Base-by-base conservation (phyloP, 2,113 vertebrate species). In the Lepus timidus region DNA sequence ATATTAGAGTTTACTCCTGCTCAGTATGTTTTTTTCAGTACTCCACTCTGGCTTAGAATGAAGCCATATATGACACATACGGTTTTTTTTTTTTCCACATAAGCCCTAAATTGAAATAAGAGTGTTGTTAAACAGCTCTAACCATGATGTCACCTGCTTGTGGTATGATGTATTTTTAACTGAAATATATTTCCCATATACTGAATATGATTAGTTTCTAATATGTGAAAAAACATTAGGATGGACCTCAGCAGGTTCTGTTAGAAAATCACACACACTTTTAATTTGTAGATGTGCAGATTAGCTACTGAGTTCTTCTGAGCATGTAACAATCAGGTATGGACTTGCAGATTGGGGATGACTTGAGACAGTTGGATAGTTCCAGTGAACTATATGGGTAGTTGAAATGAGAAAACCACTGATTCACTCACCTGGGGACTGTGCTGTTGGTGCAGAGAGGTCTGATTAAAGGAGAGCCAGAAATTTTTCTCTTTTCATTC, bases 91-190 rank as follows among this genome's bases (percentile, higher is more conserved):
- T 58, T 62, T 31, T 58, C 55, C 55, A 17, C 14, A 52, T 2
- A 91, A 85, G 17, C 27, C 6, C 27, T n/a, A 55, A 73, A 49
- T 44, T 49, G 9, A 91, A 81, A 85, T 71, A 67, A 80, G 73
- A 92, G 52, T 91, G 33, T 75, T 92, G 36, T 36, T 78, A 80
- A 95, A 68, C 9, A 88, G 6, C 78, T 92, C 14, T 92, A 92
- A 88, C 6, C 11, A 49, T 20, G 33, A 19, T 75, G 20, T 67
- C 82, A 82, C 6, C 14, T 90, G 27, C n/a, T 95, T 85, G 33
- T 9, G 68, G 31, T 44, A 31, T 73, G n/a, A 68, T 65, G 52
- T 78, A 19, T 27, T 92, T 89, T 85, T 68, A 44, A 44, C 8
- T 44, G 20, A 67, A 89, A 55, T 27, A 20, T 36, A 31, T 55